phyloP scores from a whole-genome alignment of 2,888 invertebrate genomes.

The Axea sp. region DNA sequence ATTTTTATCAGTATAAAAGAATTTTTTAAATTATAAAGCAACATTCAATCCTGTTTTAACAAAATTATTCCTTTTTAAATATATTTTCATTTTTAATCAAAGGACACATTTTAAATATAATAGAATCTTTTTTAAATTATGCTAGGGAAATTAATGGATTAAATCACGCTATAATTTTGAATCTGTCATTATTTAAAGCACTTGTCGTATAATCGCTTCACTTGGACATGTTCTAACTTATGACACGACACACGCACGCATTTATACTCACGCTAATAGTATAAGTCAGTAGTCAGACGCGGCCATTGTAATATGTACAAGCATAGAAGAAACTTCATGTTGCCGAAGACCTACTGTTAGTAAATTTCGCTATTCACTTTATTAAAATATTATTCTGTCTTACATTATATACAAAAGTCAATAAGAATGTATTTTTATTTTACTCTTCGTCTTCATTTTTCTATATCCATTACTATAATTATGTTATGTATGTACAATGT shows the following conservation, averaged over 20 bases:
- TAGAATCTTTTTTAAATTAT: no score
- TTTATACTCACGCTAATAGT: no score
- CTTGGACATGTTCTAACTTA: slow-evolving; percentile 23
- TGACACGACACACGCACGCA: slow-evolving; percentile 5
- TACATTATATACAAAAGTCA: slow-evolving; percentile 38
- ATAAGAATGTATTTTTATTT: slow-evolving; percentile 2
- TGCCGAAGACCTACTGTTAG: slow-evolving; percentile 10
- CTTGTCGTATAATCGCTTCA: slow-evolving; percentile 17
- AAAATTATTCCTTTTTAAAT: no score
- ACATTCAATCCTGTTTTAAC: no score
- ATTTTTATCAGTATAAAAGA: no score
- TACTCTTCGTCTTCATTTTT: no score
- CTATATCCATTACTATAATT: slow-evolving; percentile 6
- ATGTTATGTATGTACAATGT: slow-evolving; percentile 23
- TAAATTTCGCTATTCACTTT: no score
- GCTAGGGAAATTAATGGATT: no score
- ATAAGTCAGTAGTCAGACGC: no score
- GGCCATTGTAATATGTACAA: slow-evolving; percentile 31
- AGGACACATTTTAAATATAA: no score
- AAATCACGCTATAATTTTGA: not conserved
- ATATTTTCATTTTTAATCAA: no score
- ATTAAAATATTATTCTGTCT: slow-evolving; percentile 44
- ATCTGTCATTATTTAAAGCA: slow-evolving; percentile 35
- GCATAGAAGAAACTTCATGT: slow-evolving; percentile 3
- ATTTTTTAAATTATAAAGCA: no score